Base-by-base conservation (phyloP, 2,113 vertebrate species). In the Dromaius novaehollandiae region DNA sequence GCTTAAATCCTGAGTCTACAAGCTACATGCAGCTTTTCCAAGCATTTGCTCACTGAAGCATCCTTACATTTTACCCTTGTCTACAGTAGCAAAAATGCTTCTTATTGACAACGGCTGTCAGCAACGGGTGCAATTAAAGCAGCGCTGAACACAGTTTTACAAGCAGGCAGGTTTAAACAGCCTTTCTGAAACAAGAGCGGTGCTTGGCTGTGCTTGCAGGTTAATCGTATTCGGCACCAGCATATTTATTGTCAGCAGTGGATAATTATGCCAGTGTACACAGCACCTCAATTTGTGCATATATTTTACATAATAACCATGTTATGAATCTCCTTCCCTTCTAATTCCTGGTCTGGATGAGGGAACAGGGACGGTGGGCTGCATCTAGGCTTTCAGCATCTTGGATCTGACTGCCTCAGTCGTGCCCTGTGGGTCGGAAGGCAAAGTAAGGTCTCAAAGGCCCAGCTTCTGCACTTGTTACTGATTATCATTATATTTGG, bases 211-310 rank as follows among this genome's bases (percentile, higher is more conserved):
- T 24, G 36, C 63, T 87, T 40, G 18, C 75, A 91, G 94, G 89
- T 97, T 95, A 91, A 91, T 95, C 87, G 38, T 60, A 90, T 94
- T 88, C 93, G 80, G 60, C 80, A 94, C 50, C 68, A 92, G 76
- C 17, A 12, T 26, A 61, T 50, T 84, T 83, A 85, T 82, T 94
- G 86, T 89, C 88, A 93, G 93, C 42, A 55, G 75, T 21, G 65
- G 65, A 26, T 92, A 92, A 96, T 94, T 92, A 82, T 16, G 44
- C n/a, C 34, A 55, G 42, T 44, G 77, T 84, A 89, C 73, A 82
- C 83, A 95, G 40, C 81, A 86, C 51, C 73, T 64, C 16, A 9
- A 44, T 92, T 96, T 61, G 51, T 89, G 93, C 86, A 75, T 68
- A 71, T 2, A 1, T 82, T 97, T 94, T 76, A 92, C 88, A 82